phyloP scores from a whole-genome alignment of 2,113 vertebrate species.

The Fulmarus glacialis region DNA sequence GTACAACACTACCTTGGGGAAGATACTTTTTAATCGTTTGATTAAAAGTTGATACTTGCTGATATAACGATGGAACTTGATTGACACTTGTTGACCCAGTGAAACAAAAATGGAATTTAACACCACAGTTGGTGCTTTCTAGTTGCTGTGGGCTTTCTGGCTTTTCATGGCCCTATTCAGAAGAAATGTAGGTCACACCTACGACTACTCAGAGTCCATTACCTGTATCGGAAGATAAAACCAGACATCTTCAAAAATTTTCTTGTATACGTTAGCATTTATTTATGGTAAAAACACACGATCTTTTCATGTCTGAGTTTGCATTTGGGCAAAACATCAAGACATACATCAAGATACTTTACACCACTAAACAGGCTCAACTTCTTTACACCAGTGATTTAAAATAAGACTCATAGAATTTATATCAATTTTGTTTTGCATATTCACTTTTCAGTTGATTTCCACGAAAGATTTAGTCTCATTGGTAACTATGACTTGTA shows the following conservation, averaged over 20 bases:
- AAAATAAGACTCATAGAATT: background rate
- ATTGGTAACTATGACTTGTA: background rate
- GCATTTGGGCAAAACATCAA: background rate
- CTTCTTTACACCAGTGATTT: background rate
- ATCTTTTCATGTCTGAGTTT: background rate
- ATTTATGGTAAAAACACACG: background rate
- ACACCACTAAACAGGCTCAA: background rate
- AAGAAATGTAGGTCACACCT: constrained; percentile 21
- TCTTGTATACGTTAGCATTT: background rate
- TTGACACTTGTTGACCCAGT: background rate
- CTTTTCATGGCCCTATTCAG: background rate
- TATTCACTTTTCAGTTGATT: background rate
- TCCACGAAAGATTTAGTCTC: background rate
- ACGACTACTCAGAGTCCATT: background rate
- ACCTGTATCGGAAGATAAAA: background rate
- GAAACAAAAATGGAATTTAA: background rate
- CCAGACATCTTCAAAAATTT: background rate
- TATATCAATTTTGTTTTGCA: background rate
- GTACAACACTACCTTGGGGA: background rate
- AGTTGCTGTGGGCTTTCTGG: background rate
- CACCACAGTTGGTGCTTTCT: background rate
- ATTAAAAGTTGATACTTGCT: background rate
- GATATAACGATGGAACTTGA: background rate
- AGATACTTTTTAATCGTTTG: background rate
- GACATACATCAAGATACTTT: background rate